Percentiles rank a stretch among this genome's conserved stretches.
These are phyloP conservation scores for Agelastica alni DNA, from an alignment of 2,888 invertebrate genomes.

Conservation along the genomic window DNA sequence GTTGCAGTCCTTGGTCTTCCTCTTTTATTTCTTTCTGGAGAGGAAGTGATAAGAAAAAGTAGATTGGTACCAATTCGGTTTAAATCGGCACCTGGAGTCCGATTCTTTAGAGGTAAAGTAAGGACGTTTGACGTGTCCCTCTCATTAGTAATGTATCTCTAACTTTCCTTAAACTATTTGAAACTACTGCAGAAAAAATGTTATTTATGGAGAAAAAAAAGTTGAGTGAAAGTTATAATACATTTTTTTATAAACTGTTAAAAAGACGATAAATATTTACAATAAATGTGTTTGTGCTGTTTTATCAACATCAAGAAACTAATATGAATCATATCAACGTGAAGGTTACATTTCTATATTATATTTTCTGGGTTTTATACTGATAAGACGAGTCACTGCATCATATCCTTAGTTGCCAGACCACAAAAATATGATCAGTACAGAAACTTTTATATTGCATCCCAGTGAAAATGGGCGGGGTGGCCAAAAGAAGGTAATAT, in stretches of 20 bases:
- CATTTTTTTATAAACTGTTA: background rate
- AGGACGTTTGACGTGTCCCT: no score
- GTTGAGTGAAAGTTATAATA: background rate
- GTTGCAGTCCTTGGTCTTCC: no score
- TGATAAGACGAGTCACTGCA: constrained; percentile 1
- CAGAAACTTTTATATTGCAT: background rate
- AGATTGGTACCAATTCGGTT: no score
- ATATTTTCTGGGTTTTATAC: background rate
- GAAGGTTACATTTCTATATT: background rate
- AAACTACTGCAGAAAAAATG: no score
- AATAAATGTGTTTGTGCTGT: background rate
- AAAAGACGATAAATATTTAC: no score
- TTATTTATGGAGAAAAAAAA: no score
- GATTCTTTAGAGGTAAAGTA: no score
- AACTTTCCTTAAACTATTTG: no score
- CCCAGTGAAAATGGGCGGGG: constrained; percentile 6
- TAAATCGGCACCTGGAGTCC: no score
- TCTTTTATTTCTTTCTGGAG: no score
- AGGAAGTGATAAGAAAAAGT: no score
- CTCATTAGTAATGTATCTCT: no score
- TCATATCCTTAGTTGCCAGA: background rate
- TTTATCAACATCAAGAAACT: background rate
- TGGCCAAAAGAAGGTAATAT: background rate
- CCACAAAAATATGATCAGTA: background rate
- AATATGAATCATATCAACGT: background rate